These are phyloP conservation scores for Remorina albescens DNA, from an alignment of 2,797 vertebrate genomes.

Conservation along the genomic window DNA sequence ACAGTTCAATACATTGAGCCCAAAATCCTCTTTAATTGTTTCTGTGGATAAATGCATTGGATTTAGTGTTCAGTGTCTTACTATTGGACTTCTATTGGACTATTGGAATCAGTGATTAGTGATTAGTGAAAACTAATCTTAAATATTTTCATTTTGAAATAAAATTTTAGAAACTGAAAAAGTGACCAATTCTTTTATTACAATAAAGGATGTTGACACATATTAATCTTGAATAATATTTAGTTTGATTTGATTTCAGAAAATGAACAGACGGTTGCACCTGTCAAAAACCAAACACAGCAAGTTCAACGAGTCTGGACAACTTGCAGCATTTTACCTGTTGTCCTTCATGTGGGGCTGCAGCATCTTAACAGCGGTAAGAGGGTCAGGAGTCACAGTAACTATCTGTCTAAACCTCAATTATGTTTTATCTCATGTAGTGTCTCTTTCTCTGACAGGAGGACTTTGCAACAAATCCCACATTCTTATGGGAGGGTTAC, in stretches of 20 bases:
- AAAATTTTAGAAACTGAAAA: background rate
- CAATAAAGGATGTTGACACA: background rate
- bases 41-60: background rate
- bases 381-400: constrained; percentile 37
- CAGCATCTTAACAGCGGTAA: constrained; percentile 89
- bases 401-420: constrained; percentile 13
- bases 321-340: constrained; percentile 89
- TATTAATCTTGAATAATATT: constrained; percentile 8
- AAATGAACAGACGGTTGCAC: constrained; percentile 88
- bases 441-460: constrained; percentile 77
- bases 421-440: constrained; percentile 26
- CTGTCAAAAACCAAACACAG: constrained; percentile 91
- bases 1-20: background rate
- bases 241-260: constrained; percentile 81
- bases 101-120: too few species aligned
- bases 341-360: constrained; percentile 90
- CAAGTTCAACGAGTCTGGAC: constrained; percentile 92
- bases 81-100: too few species aligned
- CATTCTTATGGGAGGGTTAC: constrained; percentile 89
- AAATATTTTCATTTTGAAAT: background rate
- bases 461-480: constrained; percentile 87
- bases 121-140: background rate
- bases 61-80: background rate
- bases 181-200: background rate
- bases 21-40: background rate